phyloP scores from a whole-genome alignment of 2,113 vertebrate species.

The Gymnorhina tibicen region DNA sequence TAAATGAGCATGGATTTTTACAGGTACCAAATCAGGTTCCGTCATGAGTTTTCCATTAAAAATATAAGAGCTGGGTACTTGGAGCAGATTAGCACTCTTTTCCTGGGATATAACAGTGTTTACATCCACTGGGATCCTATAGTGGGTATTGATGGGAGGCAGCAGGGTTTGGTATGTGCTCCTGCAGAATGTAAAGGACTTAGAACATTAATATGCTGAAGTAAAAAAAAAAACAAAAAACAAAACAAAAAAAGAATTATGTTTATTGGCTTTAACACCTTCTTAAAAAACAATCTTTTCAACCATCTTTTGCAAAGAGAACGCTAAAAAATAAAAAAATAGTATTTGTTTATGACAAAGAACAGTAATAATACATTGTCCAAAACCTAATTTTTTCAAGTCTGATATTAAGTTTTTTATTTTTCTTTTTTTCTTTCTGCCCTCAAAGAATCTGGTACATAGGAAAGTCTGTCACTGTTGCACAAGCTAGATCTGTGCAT shows the following conservation, averaged over 20 bases:
- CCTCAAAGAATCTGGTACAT: not conserved
- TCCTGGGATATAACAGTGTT: not conserved
- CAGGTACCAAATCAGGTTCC: not conserved
- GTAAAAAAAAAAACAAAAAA: not conserved
- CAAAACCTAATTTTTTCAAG: not conserved
- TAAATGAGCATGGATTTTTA: not conserved
- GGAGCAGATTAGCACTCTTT: not conserved
- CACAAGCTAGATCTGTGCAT: not conserved
- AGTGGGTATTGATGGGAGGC: not conserved
- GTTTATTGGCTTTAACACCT: not conserved
- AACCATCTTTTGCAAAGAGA: not conserved
- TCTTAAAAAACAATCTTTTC: not conserved
- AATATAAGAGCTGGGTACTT: not conserved
- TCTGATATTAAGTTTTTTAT: not conserved
- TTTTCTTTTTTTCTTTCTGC: not conserved
- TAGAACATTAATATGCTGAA: not conserved
- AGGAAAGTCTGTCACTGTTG: not conserved
- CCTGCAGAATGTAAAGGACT: not conserved
- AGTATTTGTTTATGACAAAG: not conserved
- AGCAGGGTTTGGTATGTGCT: not conserved
- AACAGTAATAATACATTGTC: not conserved
- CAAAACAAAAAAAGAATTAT: no score
- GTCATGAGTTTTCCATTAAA: not conserved
- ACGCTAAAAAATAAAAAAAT: not conserved
- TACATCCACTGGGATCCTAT: not conserved